phyloP scores from a whole-genome alignment of 2,888 invertebrate species.

The Drosophila infuscata region DNA sequence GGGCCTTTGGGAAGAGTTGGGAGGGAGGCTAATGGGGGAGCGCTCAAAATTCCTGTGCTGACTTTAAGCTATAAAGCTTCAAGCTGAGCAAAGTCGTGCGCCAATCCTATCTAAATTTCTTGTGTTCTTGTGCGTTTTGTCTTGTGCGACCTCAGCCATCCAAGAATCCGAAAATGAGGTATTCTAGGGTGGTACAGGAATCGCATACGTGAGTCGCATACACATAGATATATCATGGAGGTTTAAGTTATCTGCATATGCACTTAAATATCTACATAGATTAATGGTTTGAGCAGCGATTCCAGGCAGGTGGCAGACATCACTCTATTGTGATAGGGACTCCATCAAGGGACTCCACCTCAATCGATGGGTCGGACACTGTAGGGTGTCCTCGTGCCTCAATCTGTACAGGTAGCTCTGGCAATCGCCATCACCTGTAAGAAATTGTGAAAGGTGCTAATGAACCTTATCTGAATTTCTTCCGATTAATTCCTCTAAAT shows the following conservation, averaged over 20 bases:
- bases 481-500: not conserved
- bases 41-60: slow-evolving; percentile 21
- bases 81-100: slow-evolving; percentile 29
- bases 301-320: no score
- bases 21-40: not conserved
- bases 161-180: not conserved
- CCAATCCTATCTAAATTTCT: slow-evolving; percentile 9
- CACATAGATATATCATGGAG: not conserved
- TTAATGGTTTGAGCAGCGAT: not conserved
- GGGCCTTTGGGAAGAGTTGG: not conserved
- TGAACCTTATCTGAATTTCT: not conserved
- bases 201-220: not conserved
- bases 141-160: not conserved
- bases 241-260: not conserved
- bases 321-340: no score
- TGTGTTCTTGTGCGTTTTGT: not conserved
- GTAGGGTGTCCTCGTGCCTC: not conserved
- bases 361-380: not conserved
- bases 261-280: not conserved
- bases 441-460: not conserved
- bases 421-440: not conserved
- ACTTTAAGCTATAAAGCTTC: slow-evolving; percentile 39
- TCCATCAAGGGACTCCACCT: no score
- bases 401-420: not conserved
- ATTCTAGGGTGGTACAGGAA: not conserved